phyloP scores from a whole-genome alignment of 2,113 vertebrate genomes.

The Cinclus mexicanus region DNA sequence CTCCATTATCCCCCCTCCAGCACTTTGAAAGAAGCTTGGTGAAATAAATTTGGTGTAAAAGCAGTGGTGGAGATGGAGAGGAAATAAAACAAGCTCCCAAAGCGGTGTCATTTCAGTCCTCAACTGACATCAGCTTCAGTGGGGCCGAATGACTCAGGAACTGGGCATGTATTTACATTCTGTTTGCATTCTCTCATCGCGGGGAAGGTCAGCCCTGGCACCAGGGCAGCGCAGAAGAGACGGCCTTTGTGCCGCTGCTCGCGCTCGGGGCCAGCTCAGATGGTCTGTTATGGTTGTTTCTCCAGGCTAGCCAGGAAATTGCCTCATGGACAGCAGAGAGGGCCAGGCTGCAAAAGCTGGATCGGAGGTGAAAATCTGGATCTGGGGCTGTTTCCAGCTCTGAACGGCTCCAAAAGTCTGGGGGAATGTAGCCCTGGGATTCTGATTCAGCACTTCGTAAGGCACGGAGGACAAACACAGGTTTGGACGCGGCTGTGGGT shows the following conservation, averaged over 20 bases:
- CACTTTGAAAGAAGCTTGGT: background rate
- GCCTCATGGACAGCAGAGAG: conserved; percentile 23
- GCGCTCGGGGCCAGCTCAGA: background rate
- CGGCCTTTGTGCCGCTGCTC: conserved; percentile 35
- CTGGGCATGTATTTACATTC: conserved; percentile 67
- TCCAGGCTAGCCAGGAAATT: conserved; percentile 63
- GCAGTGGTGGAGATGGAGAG: background rate
- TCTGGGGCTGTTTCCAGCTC: background rate
- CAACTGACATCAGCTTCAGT: background rate
- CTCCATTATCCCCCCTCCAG: background rate
- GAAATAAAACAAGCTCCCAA: background rate
- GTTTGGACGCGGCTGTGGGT: background rate
- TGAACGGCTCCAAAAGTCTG: conserved; percentile 25
- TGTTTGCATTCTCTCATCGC: conserved; percentile 39
- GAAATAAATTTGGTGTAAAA: background rate
- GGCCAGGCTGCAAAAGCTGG: conserved; percentile 26
- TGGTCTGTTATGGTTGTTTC: conserved; percentile 54
- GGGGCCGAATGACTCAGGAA: conserved; percentile 24
- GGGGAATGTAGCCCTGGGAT: background rate
- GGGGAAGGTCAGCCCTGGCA: conserved; percentile 41
- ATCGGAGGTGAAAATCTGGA: background rate
- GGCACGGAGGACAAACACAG: background rate
- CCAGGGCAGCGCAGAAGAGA: conserved; percentile 15
- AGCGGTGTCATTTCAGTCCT: background rate
- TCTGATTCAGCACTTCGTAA: conserved; percentile 36